A percentile compares a stretch with the other conserved stretches of the same genome.
phyloP scores from a whole-genome alignment of 2,797 vertebrate species.

The Sciurus vulgaris region DNA sequence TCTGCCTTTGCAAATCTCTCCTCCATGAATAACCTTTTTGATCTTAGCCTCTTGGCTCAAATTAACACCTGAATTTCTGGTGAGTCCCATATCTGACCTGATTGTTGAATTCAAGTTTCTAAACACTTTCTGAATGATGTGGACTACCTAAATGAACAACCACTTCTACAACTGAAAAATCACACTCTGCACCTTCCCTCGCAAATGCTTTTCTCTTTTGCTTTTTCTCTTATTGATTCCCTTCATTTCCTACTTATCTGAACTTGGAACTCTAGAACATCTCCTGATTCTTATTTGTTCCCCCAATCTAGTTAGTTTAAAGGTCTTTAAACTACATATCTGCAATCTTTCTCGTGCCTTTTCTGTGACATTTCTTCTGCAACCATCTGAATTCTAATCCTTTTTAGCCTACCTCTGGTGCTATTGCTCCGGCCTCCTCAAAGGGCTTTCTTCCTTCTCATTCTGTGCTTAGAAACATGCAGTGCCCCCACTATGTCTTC shows the following conservation, averaged over 20 bases:
- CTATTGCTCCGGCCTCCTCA: background rate
- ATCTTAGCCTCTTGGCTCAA: background rate
- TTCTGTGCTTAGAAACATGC: background rate
- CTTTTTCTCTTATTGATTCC: background rate
- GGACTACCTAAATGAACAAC: background rate
- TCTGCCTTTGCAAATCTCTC: background rate
- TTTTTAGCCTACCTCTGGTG: background rate
- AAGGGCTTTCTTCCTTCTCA: background rate
- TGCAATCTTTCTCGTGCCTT: background rate
- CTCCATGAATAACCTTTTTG: background rate
- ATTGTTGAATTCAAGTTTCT: background rate
- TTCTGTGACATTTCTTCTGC: background rate
- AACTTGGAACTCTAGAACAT: background rate
- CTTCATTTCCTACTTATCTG: constrained; percentile 5
- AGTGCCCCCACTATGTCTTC: background rate
- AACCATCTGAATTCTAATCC: background rate
- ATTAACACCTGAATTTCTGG: background rate
- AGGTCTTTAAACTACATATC: background rate
- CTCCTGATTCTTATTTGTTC: background rate
- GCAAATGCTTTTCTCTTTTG: background rate
- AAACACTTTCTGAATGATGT: background rate
- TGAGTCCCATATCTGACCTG: background rate
- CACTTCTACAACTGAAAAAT: background rate
- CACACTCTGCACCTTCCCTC: background rate
- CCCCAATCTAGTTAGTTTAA: background rate